These are phyloP conservation scores for Drosophila ananassae DNA, from an alignment of 1,140 invertebrate genomes.

Conservation along the genomic window DNA sequence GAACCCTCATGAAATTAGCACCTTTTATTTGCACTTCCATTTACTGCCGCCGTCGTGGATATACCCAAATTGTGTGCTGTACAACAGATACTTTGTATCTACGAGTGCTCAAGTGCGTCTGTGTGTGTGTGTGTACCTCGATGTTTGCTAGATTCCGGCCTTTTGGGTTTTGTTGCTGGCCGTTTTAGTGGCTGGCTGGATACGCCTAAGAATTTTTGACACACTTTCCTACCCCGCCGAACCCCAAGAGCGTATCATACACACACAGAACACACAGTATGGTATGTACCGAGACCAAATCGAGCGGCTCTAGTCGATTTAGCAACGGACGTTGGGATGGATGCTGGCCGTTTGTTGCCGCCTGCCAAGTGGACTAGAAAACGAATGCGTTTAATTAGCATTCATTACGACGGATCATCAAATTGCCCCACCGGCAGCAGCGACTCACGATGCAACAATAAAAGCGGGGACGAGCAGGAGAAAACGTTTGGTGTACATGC, in stretches of 20 bases:
- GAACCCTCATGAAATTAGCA: constrained; percentile 83
- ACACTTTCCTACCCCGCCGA: constrained; percentile 60
- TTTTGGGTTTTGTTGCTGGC: constrained; percentile 20
- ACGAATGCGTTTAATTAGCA: constrained; percentile 83
- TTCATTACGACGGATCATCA: constrained; percentile 82
- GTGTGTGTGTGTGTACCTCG: constrained; percentile 6
- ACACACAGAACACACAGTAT: constrained; percentile 6
- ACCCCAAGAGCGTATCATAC: constrained; percentile 22
- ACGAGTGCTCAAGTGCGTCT: constrained; percentile 15
- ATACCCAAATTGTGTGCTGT: constrained; percentile 62
- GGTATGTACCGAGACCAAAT: constrained; percentile 19
- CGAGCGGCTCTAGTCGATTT: constrained; percentile 29
- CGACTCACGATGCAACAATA: constrained; percentile 67
- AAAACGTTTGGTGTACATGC: constrained; percentile 67
- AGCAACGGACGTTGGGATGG: constrained; percentile 30
- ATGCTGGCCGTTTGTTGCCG: constrained; percentile 33
- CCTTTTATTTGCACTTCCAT: constrained; percentile 78
- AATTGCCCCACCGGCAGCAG: constrained; percentile 54
- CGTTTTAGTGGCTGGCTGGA: constrained; percentile 54
- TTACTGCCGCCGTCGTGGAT: constrained; percentile 63
- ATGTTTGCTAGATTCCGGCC: constrained; percentile 38
- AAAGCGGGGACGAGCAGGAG: constrained; percentile 39
- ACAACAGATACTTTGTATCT: constrained; percentile 38
- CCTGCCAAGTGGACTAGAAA: constrained; percentile 79
- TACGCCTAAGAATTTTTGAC: constrained; percentile 78